Conservation (phyloP, 1,140 invertebrate species). For the Chelonus insularis region DNA sequence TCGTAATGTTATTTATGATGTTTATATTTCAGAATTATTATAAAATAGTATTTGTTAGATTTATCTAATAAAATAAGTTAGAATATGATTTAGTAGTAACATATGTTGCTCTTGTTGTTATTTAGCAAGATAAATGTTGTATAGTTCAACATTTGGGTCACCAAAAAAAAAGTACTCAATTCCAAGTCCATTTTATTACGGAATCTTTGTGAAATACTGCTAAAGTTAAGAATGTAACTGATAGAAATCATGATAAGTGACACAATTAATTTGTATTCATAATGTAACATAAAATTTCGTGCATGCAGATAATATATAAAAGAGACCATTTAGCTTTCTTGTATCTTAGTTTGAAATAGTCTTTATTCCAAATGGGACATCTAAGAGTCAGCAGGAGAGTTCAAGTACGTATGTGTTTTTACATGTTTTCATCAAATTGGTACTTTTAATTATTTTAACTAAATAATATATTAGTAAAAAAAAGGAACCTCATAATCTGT, state of each 20-base stretch:
- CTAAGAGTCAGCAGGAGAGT: background rate
- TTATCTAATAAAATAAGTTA: no score
- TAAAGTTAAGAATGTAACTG: background rate
- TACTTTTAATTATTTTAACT: background rate
- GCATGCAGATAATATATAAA: constrained; percentile 9
- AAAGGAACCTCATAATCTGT: background rate
- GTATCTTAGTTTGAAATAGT: background rate
- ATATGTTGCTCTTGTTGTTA: no score
- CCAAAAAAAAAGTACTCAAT: background rate
- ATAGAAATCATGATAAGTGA: background rate
- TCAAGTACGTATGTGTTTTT: background rate
- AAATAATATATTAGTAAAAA: background rate
- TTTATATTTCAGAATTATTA: no score
- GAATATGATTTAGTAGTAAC: no score
- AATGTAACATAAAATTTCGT: background rate
- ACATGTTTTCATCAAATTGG: no score
- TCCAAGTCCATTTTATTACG: background rate
- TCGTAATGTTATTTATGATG: no score
- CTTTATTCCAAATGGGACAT: background rate
- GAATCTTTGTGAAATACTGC: background rate
- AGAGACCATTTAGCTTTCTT: background rate
- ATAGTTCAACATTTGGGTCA: background rate
- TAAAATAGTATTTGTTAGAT: no score
- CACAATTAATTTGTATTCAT: constrained; percentile 1
- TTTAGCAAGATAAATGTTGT: no score